phyloP scores from a whole-genome alignment of 2,888 invertebrate genomes.

The Diplazon laetatorius region DNA sequence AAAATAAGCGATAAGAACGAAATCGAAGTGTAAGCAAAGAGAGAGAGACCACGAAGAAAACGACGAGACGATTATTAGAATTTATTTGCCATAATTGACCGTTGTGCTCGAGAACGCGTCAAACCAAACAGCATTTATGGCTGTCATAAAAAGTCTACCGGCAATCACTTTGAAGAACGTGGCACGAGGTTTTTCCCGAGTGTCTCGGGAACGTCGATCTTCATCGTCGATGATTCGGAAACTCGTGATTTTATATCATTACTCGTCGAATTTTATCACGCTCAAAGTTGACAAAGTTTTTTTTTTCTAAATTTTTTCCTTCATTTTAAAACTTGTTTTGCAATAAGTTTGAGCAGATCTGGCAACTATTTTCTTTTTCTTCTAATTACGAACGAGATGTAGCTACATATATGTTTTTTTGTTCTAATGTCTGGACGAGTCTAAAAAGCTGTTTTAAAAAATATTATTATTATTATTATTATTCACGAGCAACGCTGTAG shows the following conservation, averaged over 20 bases:
- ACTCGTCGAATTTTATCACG: no score
- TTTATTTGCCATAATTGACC: conserved; percentile 80
- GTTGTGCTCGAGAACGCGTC: conserved; percentile 78
- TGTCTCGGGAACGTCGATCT: conserved; percentile 5
- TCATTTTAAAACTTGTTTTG: no score
- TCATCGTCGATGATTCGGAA: conserved; percentile 1
- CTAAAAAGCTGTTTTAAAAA: not conserved
- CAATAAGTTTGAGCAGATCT: no score
- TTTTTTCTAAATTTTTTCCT: no score
- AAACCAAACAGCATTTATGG: conserved; percentile 81
- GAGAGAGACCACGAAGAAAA: conserved; percentile 47
- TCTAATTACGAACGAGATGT: no score
- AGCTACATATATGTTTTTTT: no score
- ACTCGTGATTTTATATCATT: not conserved
- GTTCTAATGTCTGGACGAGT: not conserved
- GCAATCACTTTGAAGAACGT: conserved; percentile 79
- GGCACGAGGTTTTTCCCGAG: conserved; percentile 70
- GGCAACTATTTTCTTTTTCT: no score
- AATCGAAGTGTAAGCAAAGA: conserved; percentile 5
- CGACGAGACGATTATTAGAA: conserved; percentile 72
- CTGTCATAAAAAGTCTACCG: conserved; percentile 80
- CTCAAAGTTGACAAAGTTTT: no score
- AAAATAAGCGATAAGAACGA: conserved; percentile 20
- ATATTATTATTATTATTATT: not conserved
- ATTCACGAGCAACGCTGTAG: no score